Percentiles rank a stretch among this genome's conserved stretches.
These are phyloP conservation scores for Chiloscyllium plagiosum DNA, from an alignment of 2,113 vertebrate genomes.

Conservation along the genomic window DNA sequence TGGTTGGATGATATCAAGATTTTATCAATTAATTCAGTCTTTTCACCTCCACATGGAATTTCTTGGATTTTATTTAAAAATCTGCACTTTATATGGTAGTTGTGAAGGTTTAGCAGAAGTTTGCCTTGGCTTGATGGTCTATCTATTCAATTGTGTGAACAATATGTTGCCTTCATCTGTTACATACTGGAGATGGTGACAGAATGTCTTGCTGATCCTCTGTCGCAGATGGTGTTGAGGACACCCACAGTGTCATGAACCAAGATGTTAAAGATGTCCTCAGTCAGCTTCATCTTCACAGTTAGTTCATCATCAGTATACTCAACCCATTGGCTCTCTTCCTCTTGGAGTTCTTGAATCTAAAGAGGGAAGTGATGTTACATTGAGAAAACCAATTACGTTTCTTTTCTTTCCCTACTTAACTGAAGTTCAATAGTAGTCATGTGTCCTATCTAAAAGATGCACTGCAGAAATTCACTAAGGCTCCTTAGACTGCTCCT, in stretches of 20 bases:
- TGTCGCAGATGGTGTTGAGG: slow-evolving; percentile 50
- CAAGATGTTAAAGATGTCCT: slow-evolving; percentile 56
- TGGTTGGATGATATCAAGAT: background rate
- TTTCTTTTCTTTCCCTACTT: background rate
- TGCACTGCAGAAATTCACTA: too few species aligned
- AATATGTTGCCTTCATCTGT: background rate
- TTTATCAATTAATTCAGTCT: background rate
- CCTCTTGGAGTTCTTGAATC: slow-evolving; percentile 55
- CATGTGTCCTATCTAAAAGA: too few species aligned
- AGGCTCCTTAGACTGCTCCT: too few species aligned
- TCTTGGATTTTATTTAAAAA: background rate
- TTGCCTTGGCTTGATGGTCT: background rate
- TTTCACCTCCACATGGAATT: too few species aligned
- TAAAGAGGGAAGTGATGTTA: slow-evolving; percentile 38
- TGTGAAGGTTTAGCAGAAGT: background rate
- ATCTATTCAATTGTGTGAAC: background rate
- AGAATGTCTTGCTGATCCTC: slow-evolving; percentile 39
- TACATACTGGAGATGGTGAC: background rate
- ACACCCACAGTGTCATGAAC: slow-evolving; percentile 55
- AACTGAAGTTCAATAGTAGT: too few species aligned
- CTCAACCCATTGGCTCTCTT: slow-evolving; percentile 54
- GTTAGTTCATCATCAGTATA: slow-evolving; percentile 53
- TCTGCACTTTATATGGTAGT: background rate
- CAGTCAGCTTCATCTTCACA: slow-evolving; percentile 56
- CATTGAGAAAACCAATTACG: background rate